Conservation (phyloP, 2,113 vertebrate species). For the Pungitius pungitius region DNA sequence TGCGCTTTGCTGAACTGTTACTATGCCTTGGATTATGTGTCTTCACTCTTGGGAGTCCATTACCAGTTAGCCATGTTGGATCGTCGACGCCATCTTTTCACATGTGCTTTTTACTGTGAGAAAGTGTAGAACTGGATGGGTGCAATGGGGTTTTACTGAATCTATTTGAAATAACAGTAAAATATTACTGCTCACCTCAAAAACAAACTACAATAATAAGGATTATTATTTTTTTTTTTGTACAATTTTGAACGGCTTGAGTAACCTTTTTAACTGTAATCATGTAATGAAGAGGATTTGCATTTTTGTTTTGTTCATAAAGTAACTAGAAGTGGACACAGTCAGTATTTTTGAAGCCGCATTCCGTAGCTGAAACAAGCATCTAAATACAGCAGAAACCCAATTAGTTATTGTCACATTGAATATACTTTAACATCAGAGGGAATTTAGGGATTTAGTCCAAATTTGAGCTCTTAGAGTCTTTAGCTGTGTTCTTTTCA, state of each 20-base stretch:
- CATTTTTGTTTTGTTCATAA: too few species aligned
- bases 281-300: too few species aligned
- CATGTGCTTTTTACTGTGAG: too few species aligned
- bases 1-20: conserved; percentile 2
- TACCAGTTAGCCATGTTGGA: too few species aligned
- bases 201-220: conserved; percentile 11
- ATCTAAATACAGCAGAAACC: neutral
- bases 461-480: neutral
- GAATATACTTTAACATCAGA: neutral
- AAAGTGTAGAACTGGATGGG: neutral
- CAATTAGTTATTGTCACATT: neutral
- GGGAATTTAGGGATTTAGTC: neutral
- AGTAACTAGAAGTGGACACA: too few species aligned
- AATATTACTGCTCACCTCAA: conserved; percentile 20
- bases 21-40: conserved; percentile 10
- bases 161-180: conserved; percentile 4
- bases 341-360: too few species aligned
- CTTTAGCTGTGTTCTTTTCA: neutral
- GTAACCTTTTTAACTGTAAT: too few species aligned
- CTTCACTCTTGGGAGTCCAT: too few species aligned
- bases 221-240: neutral
- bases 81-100: too few species aligned
- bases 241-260: neutral
- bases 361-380: too few species aligned
- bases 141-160: neutral